phyloP scores from a whole-genome alignment of 2,888 invertebrate genomes.

The Apodemia mormo region DNA sequence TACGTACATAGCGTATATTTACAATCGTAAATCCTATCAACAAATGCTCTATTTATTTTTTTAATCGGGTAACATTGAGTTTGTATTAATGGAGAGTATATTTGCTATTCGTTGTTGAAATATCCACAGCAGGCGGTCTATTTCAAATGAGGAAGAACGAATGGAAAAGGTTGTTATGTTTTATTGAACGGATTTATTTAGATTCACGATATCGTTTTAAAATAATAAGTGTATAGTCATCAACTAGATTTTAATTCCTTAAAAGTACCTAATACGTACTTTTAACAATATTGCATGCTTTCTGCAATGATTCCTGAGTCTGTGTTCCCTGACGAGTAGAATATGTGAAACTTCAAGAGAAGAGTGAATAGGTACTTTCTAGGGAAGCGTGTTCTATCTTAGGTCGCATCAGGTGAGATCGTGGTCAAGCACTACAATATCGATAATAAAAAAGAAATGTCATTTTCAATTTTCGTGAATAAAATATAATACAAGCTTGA shows the following conservation, averaged over 20 bases:
- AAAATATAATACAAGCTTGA: too few species aligned
- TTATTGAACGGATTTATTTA: conserved; percentile 40
- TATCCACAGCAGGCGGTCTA: conserved; percentile 44
- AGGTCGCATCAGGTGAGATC: too few species aligned
- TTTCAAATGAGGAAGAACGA: conserved; percentile 50
- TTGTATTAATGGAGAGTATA: conserved; percentile 44
- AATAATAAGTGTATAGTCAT: background rate
- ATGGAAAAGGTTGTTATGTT: background rate
- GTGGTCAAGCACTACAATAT: too few species aligned
- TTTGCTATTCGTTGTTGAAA: conserved; percentile 43
- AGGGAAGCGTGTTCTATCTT: too few species aligned
- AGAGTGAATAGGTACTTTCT: too few species aligned
- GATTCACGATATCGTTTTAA: background rate
- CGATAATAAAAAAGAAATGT: too few species aligned
- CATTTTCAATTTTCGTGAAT: too few species aligned
- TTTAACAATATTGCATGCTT: too few species aligned
- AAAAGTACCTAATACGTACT: too few species aligned
- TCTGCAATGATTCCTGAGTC: too few species aligned
- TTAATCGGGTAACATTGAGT: conserved; percentile 54
- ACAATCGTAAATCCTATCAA: conserved; percentile 63
- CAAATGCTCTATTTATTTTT: conserved; percentile 64
- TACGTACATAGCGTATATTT: conserved; percentile 61
- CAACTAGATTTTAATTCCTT: background rate
- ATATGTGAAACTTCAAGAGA: too few species aligned
- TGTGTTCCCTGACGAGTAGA: too few species aligned